Conservation (phyloP, 2,888 invertebrate genomes). For the Eupithecia centaureata region DNA sequence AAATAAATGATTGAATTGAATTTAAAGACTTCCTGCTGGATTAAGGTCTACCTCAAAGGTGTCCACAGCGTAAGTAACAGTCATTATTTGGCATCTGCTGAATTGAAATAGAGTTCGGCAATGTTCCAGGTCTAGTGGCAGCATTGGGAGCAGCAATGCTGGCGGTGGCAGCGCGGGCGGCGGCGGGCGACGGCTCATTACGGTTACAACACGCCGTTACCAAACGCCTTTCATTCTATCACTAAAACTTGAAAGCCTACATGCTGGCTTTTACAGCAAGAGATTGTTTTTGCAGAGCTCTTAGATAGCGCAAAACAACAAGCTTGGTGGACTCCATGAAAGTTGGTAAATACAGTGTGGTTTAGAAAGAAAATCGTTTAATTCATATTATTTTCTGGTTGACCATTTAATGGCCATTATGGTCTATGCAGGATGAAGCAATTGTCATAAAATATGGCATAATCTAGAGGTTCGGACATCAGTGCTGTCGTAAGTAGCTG, state of each 20-base stretch:
- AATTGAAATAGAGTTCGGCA: background rate
- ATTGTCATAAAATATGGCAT: background rate
- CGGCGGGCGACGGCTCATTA: conserved; percentile 49
- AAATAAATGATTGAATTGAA: too few relatives aligned
- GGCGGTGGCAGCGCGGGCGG: conserved; percentile 40
- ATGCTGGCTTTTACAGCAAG: conserved; percentile 19
- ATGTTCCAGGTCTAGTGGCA: background rate
- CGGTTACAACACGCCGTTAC: conserved; percentile 43
- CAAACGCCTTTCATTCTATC: conserved; percentile 48
- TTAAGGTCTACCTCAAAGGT: background rate
- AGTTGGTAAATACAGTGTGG: background rate
- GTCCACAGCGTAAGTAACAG: background rate
- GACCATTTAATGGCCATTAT: too few relatives aligned
- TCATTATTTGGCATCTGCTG: background rate
- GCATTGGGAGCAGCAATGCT: background rate
- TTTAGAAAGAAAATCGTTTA: background rate
- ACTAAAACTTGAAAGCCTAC: conserved; percentile 41
- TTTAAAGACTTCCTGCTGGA: background rate
- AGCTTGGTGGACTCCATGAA: background rate
- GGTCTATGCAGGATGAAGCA: too few relatives aligned
- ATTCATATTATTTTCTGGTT: background rate
- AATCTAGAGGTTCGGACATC: background rate
- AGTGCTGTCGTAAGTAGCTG: background rate
- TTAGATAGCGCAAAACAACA: background rate
- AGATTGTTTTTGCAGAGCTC: conserved; percentile 12